Evolutionary conservation across 2,113 vertebrate genomes (phyloP).

Genomic region (Stegastes partitus): DNA sequence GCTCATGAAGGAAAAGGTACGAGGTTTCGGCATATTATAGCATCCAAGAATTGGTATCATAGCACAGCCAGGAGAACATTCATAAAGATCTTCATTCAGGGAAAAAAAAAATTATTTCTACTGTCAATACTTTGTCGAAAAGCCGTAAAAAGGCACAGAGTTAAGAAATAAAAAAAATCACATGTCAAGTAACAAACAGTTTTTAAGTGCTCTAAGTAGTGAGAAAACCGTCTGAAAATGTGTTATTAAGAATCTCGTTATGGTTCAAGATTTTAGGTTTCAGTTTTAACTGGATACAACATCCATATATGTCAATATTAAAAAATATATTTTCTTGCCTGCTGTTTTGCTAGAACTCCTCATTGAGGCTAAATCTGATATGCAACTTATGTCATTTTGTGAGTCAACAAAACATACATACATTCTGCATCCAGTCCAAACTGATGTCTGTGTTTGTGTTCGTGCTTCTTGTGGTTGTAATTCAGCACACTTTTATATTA

Average conservation of each 20-base stretch:
- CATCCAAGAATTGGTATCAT: constrained; percentile 31
- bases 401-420: not conserved
- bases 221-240: not conserved
- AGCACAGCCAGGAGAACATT: constrained; percentile 30
- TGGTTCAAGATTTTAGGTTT: no score
- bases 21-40: constrained; percentile 25
- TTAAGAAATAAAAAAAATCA: no score
- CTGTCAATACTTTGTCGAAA: no score
- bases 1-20: not conserved
- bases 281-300: no score
- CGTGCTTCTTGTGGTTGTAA: not conserved
- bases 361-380: not conserved
- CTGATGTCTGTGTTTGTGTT: not conserved
- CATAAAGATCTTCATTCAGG: constrained; percentile 20
- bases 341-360: not conserved
- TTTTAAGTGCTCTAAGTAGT: not conserved
- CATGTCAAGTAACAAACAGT: not conserved
- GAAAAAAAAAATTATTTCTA: no score
- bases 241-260: not conserved
- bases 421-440: constrained; percentile 2
- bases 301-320: no score
- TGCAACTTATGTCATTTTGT: not conserved
- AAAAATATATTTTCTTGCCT: not conserved
- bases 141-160: no score
- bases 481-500: constrained; percentile 27